Base-by-base conservation (phyloP, 2,797 vertebrate species). In the Cossypha polioptera region DNA sequence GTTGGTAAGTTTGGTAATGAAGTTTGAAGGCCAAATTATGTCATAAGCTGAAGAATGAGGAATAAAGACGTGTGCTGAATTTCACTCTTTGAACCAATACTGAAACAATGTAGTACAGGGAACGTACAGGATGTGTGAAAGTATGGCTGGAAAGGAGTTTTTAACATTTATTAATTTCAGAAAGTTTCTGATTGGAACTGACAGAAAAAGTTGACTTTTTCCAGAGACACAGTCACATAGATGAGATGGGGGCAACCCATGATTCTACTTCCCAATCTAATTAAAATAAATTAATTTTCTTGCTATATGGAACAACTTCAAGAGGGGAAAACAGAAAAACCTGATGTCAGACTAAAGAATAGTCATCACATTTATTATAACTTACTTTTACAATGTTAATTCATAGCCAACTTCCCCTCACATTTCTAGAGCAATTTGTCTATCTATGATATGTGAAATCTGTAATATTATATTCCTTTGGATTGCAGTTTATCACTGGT, bases 221-320 rank as follows among this genome's bases (percentile, higher is more conserved):
- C 18, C 8, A 9, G 21, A 38, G 38, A 35, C 1, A 0, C 74
- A 50, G 12, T 63, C n/a, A 71, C 1, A 5, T 6, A 86, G 28
- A 31, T 10, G 40, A 86, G 11, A 68, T 9, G 13, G 12, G 11
- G n/a, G 17, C 17, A 95, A 67, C 17, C 6, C 17, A 24, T 42
- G 29, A 47, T 57, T 72, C 33, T 50, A 14, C 11, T 83, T 54
- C 15, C 65, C 53, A 61, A 80, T 78, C 25, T 48, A 51, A 72
- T 40, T 18, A 36, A 67, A 71, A 74, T 10, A 1, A 69, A 59
- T n/a, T 48, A 5, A 57, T 47, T 5, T 48, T 83, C 26, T 54
- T 38, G 36, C 7, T 74, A 42, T 25, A 72, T 2, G 8, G 47
- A 83, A 54, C 19, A 53, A 6, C 16, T 86, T 90, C n/a, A 59